phyloP scores from a whole-genome alignment of 2,113 vertebrate genomes.

The Stegostoma tigrinum region DNA sequence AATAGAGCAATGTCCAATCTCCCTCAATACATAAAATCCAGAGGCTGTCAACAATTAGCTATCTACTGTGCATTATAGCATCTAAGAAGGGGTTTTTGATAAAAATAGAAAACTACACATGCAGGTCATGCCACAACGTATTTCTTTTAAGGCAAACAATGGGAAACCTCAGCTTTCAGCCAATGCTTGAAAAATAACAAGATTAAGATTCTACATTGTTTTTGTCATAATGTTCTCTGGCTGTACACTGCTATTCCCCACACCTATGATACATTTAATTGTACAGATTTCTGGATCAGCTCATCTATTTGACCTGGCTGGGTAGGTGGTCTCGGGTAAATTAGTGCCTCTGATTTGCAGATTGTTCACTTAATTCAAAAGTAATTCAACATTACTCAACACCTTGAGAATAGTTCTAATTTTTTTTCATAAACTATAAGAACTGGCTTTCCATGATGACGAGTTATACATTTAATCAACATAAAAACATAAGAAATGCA shows the following conservation, averaged over 20 bases:
- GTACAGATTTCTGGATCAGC: neutral
- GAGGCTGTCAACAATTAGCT: neutral
- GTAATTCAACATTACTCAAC: neutral
- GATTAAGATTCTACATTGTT: neutral
- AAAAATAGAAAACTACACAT: neutral
- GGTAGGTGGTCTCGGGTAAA: neutral
- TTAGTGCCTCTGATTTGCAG: neutral
- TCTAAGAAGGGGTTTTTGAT: neutral
- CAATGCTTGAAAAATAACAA: neutral
- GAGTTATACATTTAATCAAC: neutral
- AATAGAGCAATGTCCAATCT: neutral
- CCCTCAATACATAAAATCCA: neutral
- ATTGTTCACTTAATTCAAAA: neutral
- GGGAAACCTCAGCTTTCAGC: neutral
- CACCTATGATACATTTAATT: neutral
- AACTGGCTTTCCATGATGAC: too few species aligned
- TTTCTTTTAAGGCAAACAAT: neutral
- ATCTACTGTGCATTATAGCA: neutral
- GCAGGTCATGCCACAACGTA: neutral
- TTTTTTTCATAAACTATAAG: neutral
- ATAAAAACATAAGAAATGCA: too few species aligned
- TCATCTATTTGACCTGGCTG: neutral
- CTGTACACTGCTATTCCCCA: neutral
- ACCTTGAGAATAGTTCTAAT: neutral
- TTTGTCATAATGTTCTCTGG: neutral